Evolutionary conservation across 2,797 vertebrate genomes (phyloP), one percentile per base, ranked within the genome.

Genomic region (Eremophila alpestris): DNA sequence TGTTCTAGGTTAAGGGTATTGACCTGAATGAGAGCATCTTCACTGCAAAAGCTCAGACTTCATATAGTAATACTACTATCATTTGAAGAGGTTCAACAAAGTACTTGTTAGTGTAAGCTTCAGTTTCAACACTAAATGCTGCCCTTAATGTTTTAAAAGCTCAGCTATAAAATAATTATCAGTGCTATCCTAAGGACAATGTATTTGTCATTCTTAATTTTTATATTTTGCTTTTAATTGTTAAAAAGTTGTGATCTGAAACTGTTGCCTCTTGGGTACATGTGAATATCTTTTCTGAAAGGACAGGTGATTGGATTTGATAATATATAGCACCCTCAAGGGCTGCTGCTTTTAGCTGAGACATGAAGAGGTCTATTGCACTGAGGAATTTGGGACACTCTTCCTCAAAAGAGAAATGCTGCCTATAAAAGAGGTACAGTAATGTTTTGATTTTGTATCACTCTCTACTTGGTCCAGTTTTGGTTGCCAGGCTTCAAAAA

Each of bases 41-140:
- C 18, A 48, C 40, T 87, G 58, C 41, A 75, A 43, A 79, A 85
- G 29, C 18, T 73, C 59, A 75, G 38, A 30, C 41, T 76, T 79
- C 10, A 5, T 34, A 27, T 7, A 58, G 11, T 63, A 88, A 23
- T 67, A 16, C 13, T 59, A 40, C 34, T 59, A 27, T 40, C 16
- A 36, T 77, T 79, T 87, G 45, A 92, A 75, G 52, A 13, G 83
- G n/a, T 82, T 76, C 29, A 67, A 16, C 10, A 34, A 90, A 85
- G 29, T 43, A 46, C 34, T 70, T 80, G 26, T 16, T 75, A 60
- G 75, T 17, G 30, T 75, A 55, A 77, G 19, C 30, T 59, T 85
- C 21, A 62, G 78, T 64, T 80, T 79, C 56, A 81, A 43, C 6
- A 55, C 46, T 87, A 16, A 84, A 46, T 83, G 23, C 22, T 67